Evolutionary conservation across 2,113 vertebrate genomes (phyloP).

Genomic region (Sialia sialis): DNA sequence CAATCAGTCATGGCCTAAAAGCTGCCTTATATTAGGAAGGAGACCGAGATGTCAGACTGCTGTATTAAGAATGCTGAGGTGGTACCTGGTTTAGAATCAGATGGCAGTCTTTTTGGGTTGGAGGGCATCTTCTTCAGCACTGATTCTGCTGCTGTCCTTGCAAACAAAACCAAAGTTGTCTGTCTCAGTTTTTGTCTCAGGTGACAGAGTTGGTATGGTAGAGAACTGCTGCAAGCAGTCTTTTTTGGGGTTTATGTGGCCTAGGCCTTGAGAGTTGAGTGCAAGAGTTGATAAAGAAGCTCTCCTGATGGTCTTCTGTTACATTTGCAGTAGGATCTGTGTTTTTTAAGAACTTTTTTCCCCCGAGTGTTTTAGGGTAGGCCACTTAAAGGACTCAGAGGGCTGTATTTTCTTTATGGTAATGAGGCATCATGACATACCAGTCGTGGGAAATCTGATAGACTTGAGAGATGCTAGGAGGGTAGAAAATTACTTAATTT

Average conservation of each 20-base stretch:
- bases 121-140: background rate
- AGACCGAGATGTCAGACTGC: fast-evolving
- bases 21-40: background rate
- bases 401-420: constrained; percentile 36
- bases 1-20: background rate
- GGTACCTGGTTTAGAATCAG: background rate
- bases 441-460: constrained; percentile 12
- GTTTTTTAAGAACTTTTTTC: background rate
- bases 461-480: constrained; percentile 46
- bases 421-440: constrained; percentile 16
- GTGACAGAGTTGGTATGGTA: background rate
- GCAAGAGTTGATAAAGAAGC: background rate
- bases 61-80: background rate
- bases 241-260: background rate
- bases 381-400: background rate
- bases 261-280: background rate
- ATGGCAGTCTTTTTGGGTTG: background rate
- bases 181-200: background rate
- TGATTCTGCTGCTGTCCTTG: background rate
- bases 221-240: background rate
- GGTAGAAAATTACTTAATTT: constrained; percentile 58
- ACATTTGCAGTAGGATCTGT: background rate
- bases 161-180: background rate
- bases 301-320: background rate
- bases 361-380: background rate